Evolutionary conservation across 2,797 vertebrate species (phyloP).

Genomic region (Bradypodion pumilum): DNA sequence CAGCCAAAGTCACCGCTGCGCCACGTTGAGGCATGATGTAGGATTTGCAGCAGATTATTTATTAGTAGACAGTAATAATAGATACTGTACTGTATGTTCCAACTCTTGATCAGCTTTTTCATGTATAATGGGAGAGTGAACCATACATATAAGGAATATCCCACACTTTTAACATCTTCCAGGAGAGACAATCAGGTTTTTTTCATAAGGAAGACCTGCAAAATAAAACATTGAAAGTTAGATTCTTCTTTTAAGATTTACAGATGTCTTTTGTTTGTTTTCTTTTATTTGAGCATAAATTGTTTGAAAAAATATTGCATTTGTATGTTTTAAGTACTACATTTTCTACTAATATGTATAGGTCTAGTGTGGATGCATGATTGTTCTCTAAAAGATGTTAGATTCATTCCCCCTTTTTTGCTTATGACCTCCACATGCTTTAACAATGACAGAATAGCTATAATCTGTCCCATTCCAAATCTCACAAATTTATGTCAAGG

Average conservation of each 20-base stretch:
- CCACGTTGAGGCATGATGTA: too few species aligned
- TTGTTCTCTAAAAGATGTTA: not conserved
- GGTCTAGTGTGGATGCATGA: not conserved
- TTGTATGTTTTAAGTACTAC: not conserved
- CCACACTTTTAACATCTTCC: not conserved
- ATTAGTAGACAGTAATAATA: not conserved
- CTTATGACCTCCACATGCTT: too few species aligned
- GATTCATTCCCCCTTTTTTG: too few species aligned
- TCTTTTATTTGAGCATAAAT: conserved; percentile 6
- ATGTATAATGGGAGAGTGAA: not conserved
- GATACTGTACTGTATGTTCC: conserved; percentile 18
- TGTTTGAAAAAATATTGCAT: not conserved
- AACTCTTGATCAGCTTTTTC: not conserved
- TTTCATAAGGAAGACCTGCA: not conserved
- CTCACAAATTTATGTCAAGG: not conserved
- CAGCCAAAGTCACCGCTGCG: too few species aligned
- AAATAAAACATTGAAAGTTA: not conserved
- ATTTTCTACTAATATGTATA: not conserved
- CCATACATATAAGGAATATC: too few species aligned
- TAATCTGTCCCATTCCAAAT: too few species aligned
- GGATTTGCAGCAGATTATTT: too few species aligned
- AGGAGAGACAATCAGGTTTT: not conserved
- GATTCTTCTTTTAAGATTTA: not conserved
- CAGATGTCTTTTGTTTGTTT: not conserved
- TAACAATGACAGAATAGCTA: too few species aligned